These are phyloP conservation scores for Gephyroberyx darwinii DNA, from an alignment of 2,797 vertebrate species.

Conservation along the genomic window DNA sequence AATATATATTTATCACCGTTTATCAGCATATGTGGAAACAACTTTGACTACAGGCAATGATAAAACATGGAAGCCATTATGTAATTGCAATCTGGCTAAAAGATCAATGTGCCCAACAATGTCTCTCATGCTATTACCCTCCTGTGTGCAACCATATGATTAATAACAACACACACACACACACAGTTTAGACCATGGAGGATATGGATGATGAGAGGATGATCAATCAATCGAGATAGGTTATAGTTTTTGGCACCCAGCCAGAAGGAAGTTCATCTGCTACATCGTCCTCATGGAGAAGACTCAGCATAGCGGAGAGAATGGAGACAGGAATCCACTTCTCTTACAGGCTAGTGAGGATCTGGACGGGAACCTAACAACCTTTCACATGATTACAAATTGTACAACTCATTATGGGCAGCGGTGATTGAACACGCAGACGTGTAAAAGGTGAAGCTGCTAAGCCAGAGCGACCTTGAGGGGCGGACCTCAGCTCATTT, in stretches of 20 bases:
- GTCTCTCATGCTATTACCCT: background rate
- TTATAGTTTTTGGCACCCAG: background rate
- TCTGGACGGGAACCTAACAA: constrained; percentile 46
- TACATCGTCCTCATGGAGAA: background rate
- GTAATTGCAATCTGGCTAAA: constrained; percentile 13
- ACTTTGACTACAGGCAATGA: constrained; percentile 16
- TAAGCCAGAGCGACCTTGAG: constrained; percentile 55
- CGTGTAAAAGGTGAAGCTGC: constrained; percentile 21
- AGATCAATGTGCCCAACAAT: constrained; percentile 28
- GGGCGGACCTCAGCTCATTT: constrained; percentile 23
- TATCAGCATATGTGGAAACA: background rate
- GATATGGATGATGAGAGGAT: constrained; percentile 1
- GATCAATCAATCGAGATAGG: background rate
- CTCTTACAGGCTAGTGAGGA: constrained; percentile 38
- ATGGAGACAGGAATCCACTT: constrained; percentile 19
- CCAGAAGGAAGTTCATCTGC: no score
- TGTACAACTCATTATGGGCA: constrained; percentile 66
- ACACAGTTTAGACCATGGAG: constrained; percentile 3
- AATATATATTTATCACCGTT: background rate
- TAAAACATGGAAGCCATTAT: background rate
- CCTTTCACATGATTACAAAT: constrained; percentile 69
- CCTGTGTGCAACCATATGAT: constrained; percentile 29
- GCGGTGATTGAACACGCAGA: constrained; percentile 62
- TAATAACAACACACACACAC: constrained; percentile 9
- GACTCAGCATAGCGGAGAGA: background rate